phyloP scores from a whole-genome alignment of 2,888 invertebrate species.

The Xanthia icteritia region DNA sequence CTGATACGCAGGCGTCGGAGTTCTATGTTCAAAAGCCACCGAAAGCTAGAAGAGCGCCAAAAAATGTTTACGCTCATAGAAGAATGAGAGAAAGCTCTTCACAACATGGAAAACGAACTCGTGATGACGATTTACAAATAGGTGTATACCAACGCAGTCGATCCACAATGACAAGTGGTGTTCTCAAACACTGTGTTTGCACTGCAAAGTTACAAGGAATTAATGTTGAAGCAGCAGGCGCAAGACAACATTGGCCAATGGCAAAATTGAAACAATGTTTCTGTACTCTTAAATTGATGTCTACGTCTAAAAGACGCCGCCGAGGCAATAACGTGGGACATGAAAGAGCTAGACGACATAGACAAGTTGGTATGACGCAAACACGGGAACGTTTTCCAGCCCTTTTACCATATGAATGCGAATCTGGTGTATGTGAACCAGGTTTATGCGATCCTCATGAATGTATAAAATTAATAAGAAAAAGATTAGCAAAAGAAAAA shows the following conservation, averaged over 20 bases:
- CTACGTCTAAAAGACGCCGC: conserved; percentile 10
- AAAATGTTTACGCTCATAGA: conserved; percentile 12
- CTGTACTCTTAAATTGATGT: conserved; percentile 39
- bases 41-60: conserved; percentile 31
- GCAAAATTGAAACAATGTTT: conserved; percentile 41
- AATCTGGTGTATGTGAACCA: conserved; percentile 73
- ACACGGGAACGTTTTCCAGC: conserved; percentile 34
- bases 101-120: conserved; percentile 27
- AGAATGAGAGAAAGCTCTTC: conserved; percentile 33
- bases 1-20: conserved; percentile 11
- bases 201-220: conserved; percentile 58
- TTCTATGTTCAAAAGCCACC: conserved; percentile 12
- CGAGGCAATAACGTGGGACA: conserved; percentile 18
- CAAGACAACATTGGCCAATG: conserved; percentile 10
- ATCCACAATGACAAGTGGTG: conserved; percentile 49
- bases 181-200: conserved; percentile 69
- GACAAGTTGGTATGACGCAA: conserved; percentile 17
- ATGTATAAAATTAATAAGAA: conserved; percentile 70
- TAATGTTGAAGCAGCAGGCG: conserved; percentile 16
- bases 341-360: conserved; percentile 30
- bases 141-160: conserved; percentile 22
- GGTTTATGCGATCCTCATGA: conserved; percentile 67
- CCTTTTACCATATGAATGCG: conserved; percentile 71
- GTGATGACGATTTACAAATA: conserved; percentile 40
- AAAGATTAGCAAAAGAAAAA: conserved; percentile 61